Conservation (phyloP, 1,140 invertebrate species). For the Stenopsyche tienmushanensis region DNA sequence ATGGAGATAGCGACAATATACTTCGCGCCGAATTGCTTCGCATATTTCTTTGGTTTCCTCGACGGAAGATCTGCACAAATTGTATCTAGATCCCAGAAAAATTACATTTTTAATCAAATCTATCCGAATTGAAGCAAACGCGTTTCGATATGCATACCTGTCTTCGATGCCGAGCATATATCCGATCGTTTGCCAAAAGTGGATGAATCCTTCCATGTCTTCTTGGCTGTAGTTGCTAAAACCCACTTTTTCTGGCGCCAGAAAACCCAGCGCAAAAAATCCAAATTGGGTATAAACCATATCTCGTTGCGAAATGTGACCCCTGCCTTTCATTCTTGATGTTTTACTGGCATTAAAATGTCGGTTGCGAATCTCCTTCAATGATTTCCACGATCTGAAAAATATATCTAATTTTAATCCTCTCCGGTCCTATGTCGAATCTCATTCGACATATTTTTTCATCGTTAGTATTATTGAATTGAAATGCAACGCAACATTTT, state of each 20-base stretch:
- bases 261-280: conserved; percentile 76
- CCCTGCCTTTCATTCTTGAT: conserved; percentile 48
- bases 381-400: conserved; percentile 63
- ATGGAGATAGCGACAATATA: conserved; percentile 49
- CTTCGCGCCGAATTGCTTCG: conserved; percentile 46
- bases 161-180: conserved; percentile 80
- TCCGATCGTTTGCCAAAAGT: conserved; percentile 83
- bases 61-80: conserved; percentile 54
- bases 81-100: conserved; percentile 53
- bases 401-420: conserved; percentile 25
- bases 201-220: conserved; percentile 74
- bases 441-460: too few species aligned
- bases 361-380: conserved; percentile 65
- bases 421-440: too few species aligned
- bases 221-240: conserved; percentile 55
- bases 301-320: conserved; percentile 72
- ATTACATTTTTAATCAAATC: not conserved
- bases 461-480: too few species aligned
- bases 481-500: too few species aligned
- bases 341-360: conserved; percentile 64
- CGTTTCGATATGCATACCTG: conserved; percentile 51
- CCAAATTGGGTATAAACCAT: conserved; percentile 83
- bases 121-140: not conserved
- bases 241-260: conserved; percentile 67
- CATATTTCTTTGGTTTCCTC: conserved; percentile 52